These are phyloP conservation scores for Alviniconcha marisindica DNA, from an alignment of 1,140 invertebrate genomes.

Conservation along the genomic window DNA sequence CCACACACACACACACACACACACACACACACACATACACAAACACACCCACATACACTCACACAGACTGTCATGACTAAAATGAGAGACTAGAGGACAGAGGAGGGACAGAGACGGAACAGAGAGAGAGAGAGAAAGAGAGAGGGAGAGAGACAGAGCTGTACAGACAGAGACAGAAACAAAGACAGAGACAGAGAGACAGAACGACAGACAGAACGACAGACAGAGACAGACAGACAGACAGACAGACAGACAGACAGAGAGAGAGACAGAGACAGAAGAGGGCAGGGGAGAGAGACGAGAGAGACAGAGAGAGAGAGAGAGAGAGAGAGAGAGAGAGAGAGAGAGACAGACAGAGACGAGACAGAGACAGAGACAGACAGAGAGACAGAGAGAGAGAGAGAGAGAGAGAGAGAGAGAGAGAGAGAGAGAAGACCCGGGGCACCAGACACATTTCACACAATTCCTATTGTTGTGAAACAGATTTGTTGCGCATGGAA, in stretches of 20 bases:
- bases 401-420: background rate
- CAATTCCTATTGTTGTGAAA: background rate
- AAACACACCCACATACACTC: background rate
- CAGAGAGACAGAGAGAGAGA: no score
- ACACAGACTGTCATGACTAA: background rate
- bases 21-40: background rate
- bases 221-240: background rate
- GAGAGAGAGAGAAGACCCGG: no score
- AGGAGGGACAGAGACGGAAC: background rate
- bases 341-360: background rate
- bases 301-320: constrained; percentile 6
- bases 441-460: background rate
- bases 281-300: background rate
- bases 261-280: background rate
- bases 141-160: no score
- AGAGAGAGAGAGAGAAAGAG: background rate
- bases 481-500: no score
- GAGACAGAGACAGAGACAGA: no score
- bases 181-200: background rate
- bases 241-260: background rate
- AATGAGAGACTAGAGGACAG: background rate
- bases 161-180: background rate
- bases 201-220: no score
- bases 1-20: background rate
- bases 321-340: constrained; percentile 1